Evolutionary conservation across 2,888 invertebrate species (phyloP), one percentile per base, ranked within the genome.

Genomic region (Meiosimyza platycephala): DNA sequence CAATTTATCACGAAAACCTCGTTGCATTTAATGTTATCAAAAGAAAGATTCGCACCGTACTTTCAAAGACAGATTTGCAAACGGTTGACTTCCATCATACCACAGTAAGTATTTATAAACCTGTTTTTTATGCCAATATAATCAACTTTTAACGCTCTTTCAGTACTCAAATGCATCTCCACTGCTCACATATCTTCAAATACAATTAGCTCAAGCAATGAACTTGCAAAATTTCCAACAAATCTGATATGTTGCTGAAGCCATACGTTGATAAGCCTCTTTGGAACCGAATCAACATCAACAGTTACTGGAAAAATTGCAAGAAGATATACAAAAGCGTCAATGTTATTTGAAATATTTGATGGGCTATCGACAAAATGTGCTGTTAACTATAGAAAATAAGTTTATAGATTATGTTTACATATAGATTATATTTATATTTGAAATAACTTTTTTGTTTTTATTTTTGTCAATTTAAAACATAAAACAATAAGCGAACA

Each of bases 311-410:
- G 89, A 91, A 76, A 92, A 93, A 52, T 88, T 96, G 77, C 90
- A 91, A 79, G 92, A 93, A 64, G 96, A 97, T 81, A 92, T 94
- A 83, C 89, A 92, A 72, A 90, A 91, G 75, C 89, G 96, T 54
- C 90, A 93, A n/a, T 91, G 93, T 57, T 96, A 95, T 83, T 90
- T 94, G 65, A 91, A 93, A 60, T 96, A 97, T 88, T 89, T 97
- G 79, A 91, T 94, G 77, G 89, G 93, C 78, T 94, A 94, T 82
- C 91, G 94, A 51, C 94, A 95, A 83, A 92, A 93, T 65, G 88
- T 96, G 60, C 88, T 96, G n/a, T 90, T 92, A 59, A 92, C 93
- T 13, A 88, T 93, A 74, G 91, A 93, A 71, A 93, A n/a, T n/a
- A n/a, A n/a, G n/a, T n/a, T n/a, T n/a, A n/a, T n/a, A n/a, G n/a